Conservation (phyloP, 2,113 vertebrate species). For the Peromyscus polionotus region DNA sequence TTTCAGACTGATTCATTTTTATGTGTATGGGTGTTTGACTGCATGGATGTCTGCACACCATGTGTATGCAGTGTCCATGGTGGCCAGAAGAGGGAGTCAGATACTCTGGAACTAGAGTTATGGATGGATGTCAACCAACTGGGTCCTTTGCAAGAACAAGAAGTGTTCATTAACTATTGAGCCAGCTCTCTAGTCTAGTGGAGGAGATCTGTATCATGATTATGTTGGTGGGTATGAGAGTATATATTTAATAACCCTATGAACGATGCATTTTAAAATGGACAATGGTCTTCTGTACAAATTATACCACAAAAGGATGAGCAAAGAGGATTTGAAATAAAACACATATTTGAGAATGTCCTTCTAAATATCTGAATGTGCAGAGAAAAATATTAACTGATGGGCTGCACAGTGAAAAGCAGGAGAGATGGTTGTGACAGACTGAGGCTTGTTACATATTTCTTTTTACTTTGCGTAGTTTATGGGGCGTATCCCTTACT, state of each 20-base stretch:
- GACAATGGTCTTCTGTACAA: background rate
- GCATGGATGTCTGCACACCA: no score
- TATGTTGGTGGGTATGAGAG: background rate
- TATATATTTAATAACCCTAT: background rate
- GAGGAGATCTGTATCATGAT: background rate
- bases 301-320: background rate
- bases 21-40: background rate
- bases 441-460: background rate
- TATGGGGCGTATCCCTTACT: background rate
- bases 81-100: background rate
- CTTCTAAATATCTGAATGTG: background rate
- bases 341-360: background rate
- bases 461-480: conserved; percentile 16
- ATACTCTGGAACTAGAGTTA: background rate
- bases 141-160: background rate
- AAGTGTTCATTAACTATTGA: background rate
- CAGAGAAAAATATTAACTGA: background rate
- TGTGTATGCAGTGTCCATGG: background rate
- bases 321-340: conserved; percentile 31
- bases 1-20: background rate
- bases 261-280: background rate
- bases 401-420: background rate
- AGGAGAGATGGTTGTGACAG: background rate
- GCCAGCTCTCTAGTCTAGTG: background rate
- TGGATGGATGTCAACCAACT: background rate